These are phyloP conservation scores for Diabrotica balteata DNA, from an alignment of 2,888 invertebrate species.

Conservation along the genomic window DNA sequence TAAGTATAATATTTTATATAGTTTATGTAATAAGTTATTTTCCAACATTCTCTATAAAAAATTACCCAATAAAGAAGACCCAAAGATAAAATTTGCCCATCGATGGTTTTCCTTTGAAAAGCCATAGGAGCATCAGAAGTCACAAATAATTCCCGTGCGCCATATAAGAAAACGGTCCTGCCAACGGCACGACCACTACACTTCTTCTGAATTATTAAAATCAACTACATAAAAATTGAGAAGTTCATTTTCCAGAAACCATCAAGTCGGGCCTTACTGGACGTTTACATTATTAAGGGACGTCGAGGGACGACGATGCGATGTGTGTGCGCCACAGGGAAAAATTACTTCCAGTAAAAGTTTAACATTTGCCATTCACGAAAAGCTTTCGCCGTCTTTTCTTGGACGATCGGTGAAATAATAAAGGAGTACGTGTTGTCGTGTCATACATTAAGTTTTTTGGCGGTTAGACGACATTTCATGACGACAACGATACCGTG, in stretches of 20 bases:
- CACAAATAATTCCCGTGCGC: conserved; percentile 25
- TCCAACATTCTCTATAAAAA: not conserved
- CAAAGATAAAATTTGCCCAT: conserved; percentile 9
- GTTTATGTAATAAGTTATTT: too few relatives aligned
- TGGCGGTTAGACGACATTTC: conserved; percentile 9
- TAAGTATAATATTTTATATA: not conserved
- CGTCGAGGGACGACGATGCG: conserved; percentile 41
- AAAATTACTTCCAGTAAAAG: conserved; percentile 57
- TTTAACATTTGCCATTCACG: conserved; percentile 52
- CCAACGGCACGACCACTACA: conserved; percentile 13
- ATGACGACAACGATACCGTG: not conserved
- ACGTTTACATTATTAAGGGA: conserved; percentile 56
- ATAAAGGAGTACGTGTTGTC: conserved; percentile 16
- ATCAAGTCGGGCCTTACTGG: conserved; percentile 52
- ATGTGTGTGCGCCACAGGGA: conserved; percentile 49
- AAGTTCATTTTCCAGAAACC: conserved; percentile 56
- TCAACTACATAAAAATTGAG: conserved; percentile 54
- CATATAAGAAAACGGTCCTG: conserved; percentile 19
- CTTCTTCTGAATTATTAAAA: conserved; percentile 38
- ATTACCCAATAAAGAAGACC: not conserved
- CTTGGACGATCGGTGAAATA: conserved; percentile 20
- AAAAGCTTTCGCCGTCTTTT: conserved; percentile 27
- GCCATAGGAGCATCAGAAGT: conserved; percentile 7
- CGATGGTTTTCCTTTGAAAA: conserved; percentile 7
- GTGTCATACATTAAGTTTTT: conserved; percentile 2